Base-by-base conservation (phyloP, 2,797 vertebrate genomes). In the Cyprinodon diabolis region DNA sequence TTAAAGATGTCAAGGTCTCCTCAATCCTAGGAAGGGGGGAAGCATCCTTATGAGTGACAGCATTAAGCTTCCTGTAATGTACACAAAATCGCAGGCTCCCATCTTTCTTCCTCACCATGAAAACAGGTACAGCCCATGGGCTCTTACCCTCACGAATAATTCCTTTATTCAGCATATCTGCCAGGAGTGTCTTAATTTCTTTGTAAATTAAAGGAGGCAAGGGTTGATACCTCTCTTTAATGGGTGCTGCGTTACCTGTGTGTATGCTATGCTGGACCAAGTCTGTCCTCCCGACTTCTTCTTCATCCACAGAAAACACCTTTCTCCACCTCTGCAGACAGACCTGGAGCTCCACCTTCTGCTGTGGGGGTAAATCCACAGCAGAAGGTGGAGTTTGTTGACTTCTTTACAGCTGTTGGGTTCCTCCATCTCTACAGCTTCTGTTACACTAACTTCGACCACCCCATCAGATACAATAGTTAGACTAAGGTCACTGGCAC, bases 31-130 rank as follows among this genome's bases (percentile, higher is more conserved):
- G 72, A 0, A 75, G 40, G 0, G 66, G 69, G 6, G 72, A 78
- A 0, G 57, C n/a, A 19, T 78, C 72, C 0, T 72, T 72, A 0
- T 66, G 66, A 0, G 48, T 62, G 0, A 75, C 11, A 0, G 17
- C 14, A 12, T 75, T 78, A 3, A 75, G 0, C 15, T 8, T 71
- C 0, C 72, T 62, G 1, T 77, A 74, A 1, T 77, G 60, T 0
- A 71, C 49, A 35, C 68, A 77, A 8, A 77, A 55, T 5, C 58
- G 17, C 49, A 21, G 69, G 0, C 43, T 58, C 0, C 76, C 58
- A 4, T 78, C 69, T 2, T 69, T 78, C 1, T 75, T 82, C 37
- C 7, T 54, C 1, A 62, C 66, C 56, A 72, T 1, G 1, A 72
- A 49, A 6, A 78, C 54, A 3, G 65, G 57, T 3, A 40, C 17